Percentiles rank a stretch among this genome's conserved stretches.
Evolutionary conservation across 2,797 vertebrate species (phyloP).

Genomic region (Etheostoma perlongum): DNA sequence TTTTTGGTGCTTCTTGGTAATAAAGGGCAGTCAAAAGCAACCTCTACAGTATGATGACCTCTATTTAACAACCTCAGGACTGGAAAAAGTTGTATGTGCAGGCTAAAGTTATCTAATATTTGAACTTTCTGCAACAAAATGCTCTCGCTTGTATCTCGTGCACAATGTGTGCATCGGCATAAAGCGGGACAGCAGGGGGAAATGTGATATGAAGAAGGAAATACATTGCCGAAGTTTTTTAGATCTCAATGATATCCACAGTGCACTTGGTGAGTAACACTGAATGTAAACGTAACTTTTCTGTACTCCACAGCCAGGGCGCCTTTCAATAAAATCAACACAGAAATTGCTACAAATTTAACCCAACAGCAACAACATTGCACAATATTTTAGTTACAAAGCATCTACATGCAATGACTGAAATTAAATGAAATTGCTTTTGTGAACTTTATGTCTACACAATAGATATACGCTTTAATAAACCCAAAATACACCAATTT

Average conservation of each 20-base stretch:
- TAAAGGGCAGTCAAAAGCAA: not conserved
- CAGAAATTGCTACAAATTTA: not conserved
- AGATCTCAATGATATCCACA: not conserved
- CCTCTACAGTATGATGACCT: not conserved
- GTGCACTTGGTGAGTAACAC: not conserved
- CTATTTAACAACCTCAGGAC: not conserved
- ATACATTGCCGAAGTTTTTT: not conserved
- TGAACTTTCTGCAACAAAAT: not conserved
- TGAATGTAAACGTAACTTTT: not conserved
- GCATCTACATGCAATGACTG: not conserved
- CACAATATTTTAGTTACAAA: slow-evolving; percentile 1
- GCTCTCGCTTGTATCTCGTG: not conserved
- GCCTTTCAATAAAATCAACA: not conserved
- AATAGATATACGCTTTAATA: not conserved
- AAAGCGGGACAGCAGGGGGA: not conserved
- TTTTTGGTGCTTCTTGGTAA: not conserved
- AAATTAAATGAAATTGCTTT: not conserved
- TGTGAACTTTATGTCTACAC: not conserved
- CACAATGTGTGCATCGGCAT: not conserved
- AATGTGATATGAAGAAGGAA: not conserved
- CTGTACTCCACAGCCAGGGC: not conserved
- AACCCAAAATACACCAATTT: not conserved
- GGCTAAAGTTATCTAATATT: not conserved
- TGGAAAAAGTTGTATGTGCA: not conserved
- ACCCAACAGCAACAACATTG: not conserved